These are phyloP conservation scores for Neuroterus valhalla DNA, from an alignment of 1,140 invertebrate species.

Conservation along the genomic window DNA sequence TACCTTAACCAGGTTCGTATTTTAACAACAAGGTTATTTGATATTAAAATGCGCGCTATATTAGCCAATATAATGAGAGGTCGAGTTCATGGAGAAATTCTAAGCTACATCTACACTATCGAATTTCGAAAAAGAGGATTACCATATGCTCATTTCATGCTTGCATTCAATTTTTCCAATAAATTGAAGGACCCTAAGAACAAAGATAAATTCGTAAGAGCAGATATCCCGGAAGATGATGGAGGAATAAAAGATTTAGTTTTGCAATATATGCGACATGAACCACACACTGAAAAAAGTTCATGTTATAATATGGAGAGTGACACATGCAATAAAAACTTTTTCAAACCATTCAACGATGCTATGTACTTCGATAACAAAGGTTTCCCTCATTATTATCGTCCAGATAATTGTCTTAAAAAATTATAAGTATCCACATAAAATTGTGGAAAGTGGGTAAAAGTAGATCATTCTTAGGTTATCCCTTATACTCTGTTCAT, in stretches of 20 bases:
- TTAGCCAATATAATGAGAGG: too few relatives aligned
- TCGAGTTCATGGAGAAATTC: slow-evolving; percentile 24
- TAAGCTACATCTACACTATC: slow-evolving; percentile 34
- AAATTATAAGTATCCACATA: slow-evolving; percentile 34
- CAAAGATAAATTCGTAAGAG: slow-evolving; percentile 36
- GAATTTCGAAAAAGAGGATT: slow-evolving; percentile 38
- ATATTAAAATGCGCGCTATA: too few relatives aligned
- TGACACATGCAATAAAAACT: slow-evolving; percentile 41
- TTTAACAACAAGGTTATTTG: too few relatives aligned
- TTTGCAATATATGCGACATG: slow-evolving; percentile 43
- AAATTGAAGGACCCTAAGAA: slow-evolving; percentile 37
- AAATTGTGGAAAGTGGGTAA: slow-evolving; percentile 29
- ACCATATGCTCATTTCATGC: slow-evolving; percentile 28
- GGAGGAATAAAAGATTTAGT: slow-evolving; percentile 31
- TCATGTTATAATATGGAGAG: slow-evolving; percentile 34
- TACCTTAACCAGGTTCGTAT: too few relatives aligned
- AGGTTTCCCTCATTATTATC: slow-evolving; percentile 41
- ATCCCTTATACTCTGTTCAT: slow-evolving; percentile 39
- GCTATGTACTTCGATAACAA: slow-evolving; percentile 36
- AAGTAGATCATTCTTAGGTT: slow-evolving; percentile 40
- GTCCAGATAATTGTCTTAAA: slow-evolving; percentile 28
- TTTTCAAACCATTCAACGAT: slow-evolving; percentile 38
- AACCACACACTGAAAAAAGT: slow-evolving; percentile 34
- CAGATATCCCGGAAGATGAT: slow-evolving; percentile 40
- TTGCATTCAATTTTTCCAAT: slow-evolving; percentile 38